Evolutionary conservation across 2,797 vertebrate species (phyloP).

Genomic region (Danio kyathit): DNA sequence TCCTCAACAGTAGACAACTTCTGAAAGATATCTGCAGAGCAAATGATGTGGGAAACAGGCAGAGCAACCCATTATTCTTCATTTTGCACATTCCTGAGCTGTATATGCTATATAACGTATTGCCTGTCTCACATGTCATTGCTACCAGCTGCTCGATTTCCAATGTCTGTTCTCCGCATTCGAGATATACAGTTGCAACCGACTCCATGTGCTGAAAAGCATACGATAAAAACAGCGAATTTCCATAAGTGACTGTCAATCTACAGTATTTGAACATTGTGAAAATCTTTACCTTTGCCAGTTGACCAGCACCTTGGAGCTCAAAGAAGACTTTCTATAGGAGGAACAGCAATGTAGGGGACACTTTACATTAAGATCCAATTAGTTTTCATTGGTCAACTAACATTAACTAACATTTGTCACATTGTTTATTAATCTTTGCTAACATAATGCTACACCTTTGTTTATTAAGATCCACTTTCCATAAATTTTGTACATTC

Average conservation of each 20-base stretch:
- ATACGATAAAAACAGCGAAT: background rate
- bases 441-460: no score
- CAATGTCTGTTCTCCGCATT: constrained; percentile 78
- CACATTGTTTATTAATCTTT: no score
- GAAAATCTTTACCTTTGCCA: constrained; percentile 81
- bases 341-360: constrained; percentile 18
- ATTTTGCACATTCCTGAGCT: background rate
- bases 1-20: constrained; percentile 83
- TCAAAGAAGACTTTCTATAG: constrained; percentile 82
- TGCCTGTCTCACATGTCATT: constrained; percentile 83
- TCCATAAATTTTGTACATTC: no score
- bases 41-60: constrained; percentile 28
- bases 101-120: background rate
- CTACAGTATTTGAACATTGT: background rate
- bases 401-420: no score
- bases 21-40: constrained; percentile 86
- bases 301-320: constrained; percentile 80
- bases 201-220: constrained; percentile 82
- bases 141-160: constrained; percentile 85
- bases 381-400: no score
- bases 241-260: background rate
- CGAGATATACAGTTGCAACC: constrained; percentile 77
- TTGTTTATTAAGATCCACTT: no score
- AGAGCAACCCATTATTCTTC: background rate
- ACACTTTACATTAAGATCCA: background rate